Conservation (phyloP, 2,888 invertebrate species). For the Tipula vernalis region DNA sequence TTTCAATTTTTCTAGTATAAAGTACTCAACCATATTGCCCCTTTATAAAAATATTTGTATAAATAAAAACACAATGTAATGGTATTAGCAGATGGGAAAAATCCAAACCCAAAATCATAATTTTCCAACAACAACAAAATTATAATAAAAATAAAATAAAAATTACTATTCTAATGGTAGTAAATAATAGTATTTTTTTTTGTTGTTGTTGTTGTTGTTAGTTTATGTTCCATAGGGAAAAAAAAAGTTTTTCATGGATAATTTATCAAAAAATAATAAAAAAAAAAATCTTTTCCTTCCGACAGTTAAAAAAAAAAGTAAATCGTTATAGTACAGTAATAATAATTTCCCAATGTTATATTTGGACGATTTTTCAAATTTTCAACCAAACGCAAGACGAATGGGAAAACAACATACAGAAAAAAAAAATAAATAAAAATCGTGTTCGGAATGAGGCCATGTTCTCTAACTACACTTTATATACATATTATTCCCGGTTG, state of each 20-base stretch:
- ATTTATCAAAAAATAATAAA: neutral
- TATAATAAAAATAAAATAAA: neutral
- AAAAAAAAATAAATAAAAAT: neutral
- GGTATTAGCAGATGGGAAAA: neutral
- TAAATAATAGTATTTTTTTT: neutral
- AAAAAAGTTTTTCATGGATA: neutral
- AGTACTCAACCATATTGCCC: neutral
- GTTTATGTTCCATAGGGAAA: neutral
- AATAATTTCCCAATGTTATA: neutral
- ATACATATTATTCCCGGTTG: neutral
- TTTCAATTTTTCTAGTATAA: neutral
- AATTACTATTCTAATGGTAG: neutral
- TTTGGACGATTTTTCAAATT: neutral
- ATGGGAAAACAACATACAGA: neutral
- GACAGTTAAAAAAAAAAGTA: neutral
- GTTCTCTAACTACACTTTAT: neutral
- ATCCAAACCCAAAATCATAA: neutral
- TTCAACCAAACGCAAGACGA: neutral
- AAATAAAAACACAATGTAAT: neutral
- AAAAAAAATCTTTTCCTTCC: neutral
- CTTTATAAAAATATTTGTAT: neutral
- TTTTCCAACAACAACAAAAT: neutral
- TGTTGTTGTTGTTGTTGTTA: neutral
- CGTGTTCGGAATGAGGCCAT: neutral
- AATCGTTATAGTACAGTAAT: neutral